Conservation (phyloP, 2,888 invertebrate genomes). For the Xylota segnis region DNA sequence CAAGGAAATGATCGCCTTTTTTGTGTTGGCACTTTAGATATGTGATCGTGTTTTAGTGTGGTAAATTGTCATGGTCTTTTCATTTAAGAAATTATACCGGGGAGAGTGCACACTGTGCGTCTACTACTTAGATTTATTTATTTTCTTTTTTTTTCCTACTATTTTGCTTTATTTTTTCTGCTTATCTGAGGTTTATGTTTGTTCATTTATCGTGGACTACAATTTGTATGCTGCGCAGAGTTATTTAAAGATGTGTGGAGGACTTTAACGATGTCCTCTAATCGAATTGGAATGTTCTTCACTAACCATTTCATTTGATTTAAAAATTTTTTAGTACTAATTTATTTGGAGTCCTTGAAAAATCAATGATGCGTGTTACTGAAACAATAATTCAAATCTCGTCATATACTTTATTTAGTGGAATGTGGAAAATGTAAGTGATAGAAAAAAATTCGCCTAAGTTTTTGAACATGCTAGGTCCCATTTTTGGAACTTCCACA, state of each 20-base stretch:
- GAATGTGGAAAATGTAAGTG: too few relatives aligned
- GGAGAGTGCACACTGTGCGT: slow-evolving; percentile 43
- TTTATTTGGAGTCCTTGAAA: too few relatives aligned
- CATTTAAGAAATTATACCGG: slow-evolving; percentile 66
- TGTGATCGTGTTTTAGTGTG: slow-evolving; percentile 74
- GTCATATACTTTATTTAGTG: too few relatives aligned
- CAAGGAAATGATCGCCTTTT: slow-evolving; percentile 68
- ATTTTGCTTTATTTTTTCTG: slow-evolving; percentile 12
- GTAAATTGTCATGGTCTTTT: slow-evolving; percentile 74
- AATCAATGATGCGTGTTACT: too few relatives aligned
- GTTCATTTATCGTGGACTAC: slow-evolving; percentile 7
- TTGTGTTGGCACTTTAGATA: slow-evolving; percentile 72
- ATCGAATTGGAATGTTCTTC: too few relatives aligned
- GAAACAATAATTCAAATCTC: too few relatives aligned
- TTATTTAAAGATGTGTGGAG: neutral
- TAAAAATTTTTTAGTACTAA: too few relatives aligned
- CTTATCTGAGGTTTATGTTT: slow-evolving; percentile 11
- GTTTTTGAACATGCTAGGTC: too few relatives aligned
- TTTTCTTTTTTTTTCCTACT: slow-evolving; percentile 4
- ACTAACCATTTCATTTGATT: too few relatives aligned
- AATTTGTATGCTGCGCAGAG: slow-evolving; percentile 1
- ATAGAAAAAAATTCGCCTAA: too few relatives aligned
- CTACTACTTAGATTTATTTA: slow-evolving; percentile 26
- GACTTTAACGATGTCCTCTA: slow-evolving; percentile 5
- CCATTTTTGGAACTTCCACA: too few relatives aligned